Evolutionary conservation across 1,140 invertebrate genomes (phyloP).

Genomic region (Drosophila jambulina): DNA sequence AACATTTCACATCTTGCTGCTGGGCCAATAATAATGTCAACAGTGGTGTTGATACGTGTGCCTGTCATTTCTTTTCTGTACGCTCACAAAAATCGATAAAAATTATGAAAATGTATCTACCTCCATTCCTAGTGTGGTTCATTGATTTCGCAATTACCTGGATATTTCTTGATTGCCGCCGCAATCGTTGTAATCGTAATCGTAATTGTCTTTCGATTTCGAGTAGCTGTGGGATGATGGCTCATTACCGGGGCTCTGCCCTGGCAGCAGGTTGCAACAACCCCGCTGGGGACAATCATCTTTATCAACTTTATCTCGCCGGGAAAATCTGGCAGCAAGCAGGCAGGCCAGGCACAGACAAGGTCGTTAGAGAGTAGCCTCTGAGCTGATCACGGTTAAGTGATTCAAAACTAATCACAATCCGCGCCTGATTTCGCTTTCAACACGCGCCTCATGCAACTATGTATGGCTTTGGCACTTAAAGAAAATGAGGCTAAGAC

Average conservation of each 20-base stretch:
- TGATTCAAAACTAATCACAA: constrained; percentile 53
- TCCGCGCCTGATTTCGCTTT: constrained; percentile 72
- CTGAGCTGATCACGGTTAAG: constrained; percentile 56
- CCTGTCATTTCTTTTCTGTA: too few relatives aligned
- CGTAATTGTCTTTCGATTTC: constrained; percentile 54
- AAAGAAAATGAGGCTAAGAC: not conserved
- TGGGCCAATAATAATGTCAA: too few relatives aligned
- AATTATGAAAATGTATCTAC: too few relatives aligned
- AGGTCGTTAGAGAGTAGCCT: constrained; percentile 72
- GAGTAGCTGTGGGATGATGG: constrained; percentile 20
- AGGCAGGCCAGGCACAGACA: constrained; percentile 47
- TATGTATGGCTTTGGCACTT: constrained; percentile 3
- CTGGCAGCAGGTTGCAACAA: constrained; percentile 59
- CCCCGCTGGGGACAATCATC: constrained; percentile 36
- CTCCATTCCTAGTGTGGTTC: constrained; percentile 37
- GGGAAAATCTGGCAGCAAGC: constrained; percentile 49
- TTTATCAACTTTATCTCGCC: constrained; percentile 48
- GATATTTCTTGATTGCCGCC: constrained; percentile 35
- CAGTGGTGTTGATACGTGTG: too few relatives aligned
- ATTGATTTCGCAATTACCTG: constrained; percentile 63
- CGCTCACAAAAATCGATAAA: too few relatives aligned
- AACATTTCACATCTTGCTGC: too few relatives aligned
- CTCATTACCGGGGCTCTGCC: constrained; percentile 44
- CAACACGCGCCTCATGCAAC: constrained; percentile 69
- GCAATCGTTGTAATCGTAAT: constrained; percentile 24